Percentiles rank a stretch among this genome's conserved stretches.
Evolutionary conservation across 2,797 vertebrate genomes (phyloP).

Genomic region (Tokudaia tokunoshimensis): DNA sequence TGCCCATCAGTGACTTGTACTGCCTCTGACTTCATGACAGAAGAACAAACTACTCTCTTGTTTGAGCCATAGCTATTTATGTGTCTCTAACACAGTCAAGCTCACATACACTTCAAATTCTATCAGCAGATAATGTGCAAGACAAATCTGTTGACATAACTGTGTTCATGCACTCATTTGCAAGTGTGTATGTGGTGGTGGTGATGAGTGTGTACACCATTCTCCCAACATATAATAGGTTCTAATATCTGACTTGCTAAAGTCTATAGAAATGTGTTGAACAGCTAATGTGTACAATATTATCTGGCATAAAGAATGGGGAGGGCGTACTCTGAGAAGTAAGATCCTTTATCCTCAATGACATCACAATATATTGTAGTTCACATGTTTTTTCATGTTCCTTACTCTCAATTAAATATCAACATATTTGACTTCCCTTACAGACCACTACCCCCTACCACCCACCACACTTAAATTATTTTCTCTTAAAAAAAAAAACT

Average conservation of each 20-base stretch:
- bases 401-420: slow-evolving; percentile 26
- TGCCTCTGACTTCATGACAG: not conserved
- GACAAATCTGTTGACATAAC: not conserved
- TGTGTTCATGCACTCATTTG: not conserved
- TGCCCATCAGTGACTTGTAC: not conserved
- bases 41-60: not conserved
- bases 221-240: not conserved
- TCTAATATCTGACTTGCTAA: slow-evolving; percentile 55
- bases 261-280: not conserved
- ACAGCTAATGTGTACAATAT: not conserved
- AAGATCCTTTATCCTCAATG: not conserved
- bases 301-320: not conserved
- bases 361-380: not conserved
- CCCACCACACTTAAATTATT: slow-evolving; percentile 19
- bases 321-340: not conserved
- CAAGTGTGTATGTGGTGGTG: not conserved
- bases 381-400: not conserved
- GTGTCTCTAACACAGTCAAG: not conserved
- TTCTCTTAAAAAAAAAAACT: slow-evolving; percentile 10
- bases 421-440: not conserved
- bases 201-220: not conserved
- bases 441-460: not conserved
- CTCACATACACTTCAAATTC: not conserved
- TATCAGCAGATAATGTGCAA: not conserved
- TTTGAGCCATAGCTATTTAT: not conserved